Conservation (phyloP, 2,797 vertebrate genomes). For the Coilia nasus region DNA sequence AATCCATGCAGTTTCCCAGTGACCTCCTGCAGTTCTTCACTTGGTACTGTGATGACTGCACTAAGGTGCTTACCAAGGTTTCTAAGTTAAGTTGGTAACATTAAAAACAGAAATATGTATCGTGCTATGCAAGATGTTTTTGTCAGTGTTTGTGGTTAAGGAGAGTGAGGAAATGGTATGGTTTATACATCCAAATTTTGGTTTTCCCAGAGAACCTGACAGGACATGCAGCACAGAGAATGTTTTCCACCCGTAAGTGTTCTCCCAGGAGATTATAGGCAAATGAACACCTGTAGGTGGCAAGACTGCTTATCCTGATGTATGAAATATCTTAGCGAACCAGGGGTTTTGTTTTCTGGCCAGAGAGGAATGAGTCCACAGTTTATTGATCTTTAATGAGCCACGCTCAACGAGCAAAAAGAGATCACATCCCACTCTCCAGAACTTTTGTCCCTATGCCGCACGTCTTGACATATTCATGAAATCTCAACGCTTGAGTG, state of each 20-base stretch:
- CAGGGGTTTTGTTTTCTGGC: conserved; percentile 65
- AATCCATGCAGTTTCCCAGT: neutral
- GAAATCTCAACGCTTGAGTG: conserved; percentile 64
- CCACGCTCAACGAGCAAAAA: conserved; percentile 68
- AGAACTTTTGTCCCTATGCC: neutral
- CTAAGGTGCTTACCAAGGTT: too few relatives aligned
- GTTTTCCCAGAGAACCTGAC: neutral
- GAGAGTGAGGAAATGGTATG: neutral
- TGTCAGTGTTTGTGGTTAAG: neutral
- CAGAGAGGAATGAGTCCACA: conserved; percentile 68
- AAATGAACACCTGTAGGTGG: conserved; percentile 72
- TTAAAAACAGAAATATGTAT: neutral
- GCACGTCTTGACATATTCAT: neutral
- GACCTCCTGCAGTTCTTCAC: neutral
- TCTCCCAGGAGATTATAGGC: neutral
- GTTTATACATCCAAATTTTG: neutral
- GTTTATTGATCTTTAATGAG: conserved; percentile 78
- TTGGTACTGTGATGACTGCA: neutral
- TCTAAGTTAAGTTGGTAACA: neutral
- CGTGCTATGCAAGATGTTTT: neutral
- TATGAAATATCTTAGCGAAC: conserved; percentile 65
- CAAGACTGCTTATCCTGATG: conserved; percentile 63
- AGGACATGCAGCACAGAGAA: neutral
- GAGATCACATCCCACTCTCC: conserved; percentile 56
- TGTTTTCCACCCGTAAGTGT: neutral